Percentiles rank a stretch among this genome's conserved stretches.
These are phyloP conservation scores for Athalia cordata DNA, from an alignment of 2,888 invertebrate species.

Conservation along the genomic window DNA sequence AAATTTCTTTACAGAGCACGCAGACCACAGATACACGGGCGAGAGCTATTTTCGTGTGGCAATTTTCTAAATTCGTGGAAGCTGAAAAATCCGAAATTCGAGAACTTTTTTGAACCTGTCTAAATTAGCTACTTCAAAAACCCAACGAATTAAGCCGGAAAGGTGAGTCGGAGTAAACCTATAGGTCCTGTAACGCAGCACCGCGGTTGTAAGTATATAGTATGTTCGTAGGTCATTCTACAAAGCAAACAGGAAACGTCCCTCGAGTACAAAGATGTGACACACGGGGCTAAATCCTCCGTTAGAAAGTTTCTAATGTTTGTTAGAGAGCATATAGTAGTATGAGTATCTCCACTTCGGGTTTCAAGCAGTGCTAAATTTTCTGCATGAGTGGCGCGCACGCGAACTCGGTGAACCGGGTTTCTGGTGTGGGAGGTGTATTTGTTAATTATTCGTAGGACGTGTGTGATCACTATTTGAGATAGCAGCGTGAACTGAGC, in stretches of 20 bases:
- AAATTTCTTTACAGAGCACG: too few species aligned
- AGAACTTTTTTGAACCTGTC: too few species aligned
- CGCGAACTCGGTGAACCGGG: slow-evolving; percentile 1
- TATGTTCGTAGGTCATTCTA: slow-evolving; percentile 25
- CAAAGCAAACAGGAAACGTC: slow-evolving; percentile 36
- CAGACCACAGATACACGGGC: too few species aligned
- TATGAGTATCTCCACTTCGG: slow-evolving; percentile 14
- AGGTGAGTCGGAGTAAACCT: too few species aligned
- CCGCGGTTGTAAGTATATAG: neutral
- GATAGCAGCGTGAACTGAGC: slow-evolving; percentile 35
- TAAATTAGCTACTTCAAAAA: too few species aligned
- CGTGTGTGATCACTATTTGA: slow-evolving; percentile 27
- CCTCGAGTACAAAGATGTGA: slow-evolving; percentile 29
- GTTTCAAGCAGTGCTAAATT: slow-evolving; percentile 20
- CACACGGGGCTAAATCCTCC: slow-evolving; percentile 12
- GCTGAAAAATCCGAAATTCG: too few species aligned
- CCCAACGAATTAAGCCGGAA: too few species aligned
- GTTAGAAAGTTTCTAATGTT: slow-evolving; percentile 14
- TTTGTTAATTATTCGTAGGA: slow-evolving; percentile 28
- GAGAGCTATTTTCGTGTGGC: too few species aligned
- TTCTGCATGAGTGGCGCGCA: neutral
- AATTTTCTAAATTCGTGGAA: too few species aligned
- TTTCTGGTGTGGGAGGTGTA: neutral
- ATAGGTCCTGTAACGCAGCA: neutral
- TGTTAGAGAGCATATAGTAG: neutral